Evolutionary conservation across 2,888 invertebrate species (phyloP), one percentile per base, ranked within the genome.

Genomic region (Operophtera brumata): DNA sequence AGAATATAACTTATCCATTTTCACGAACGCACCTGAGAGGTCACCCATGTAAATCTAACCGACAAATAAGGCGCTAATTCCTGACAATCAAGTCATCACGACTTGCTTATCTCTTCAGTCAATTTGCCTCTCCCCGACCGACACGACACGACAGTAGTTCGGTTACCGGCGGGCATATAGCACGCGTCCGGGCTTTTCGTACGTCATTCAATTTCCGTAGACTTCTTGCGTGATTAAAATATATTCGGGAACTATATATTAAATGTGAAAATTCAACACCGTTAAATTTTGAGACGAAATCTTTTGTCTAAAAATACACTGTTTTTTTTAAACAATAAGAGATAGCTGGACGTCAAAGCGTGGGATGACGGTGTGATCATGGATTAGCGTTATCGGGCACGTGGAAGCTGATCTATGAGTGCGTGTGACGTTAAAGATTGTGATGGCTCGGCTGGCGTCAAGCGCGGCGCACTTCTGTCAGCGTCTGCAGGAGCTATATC

Each of bases 381-480:
- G 66, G 68, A 71, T 75, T 70, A 74, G 66, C 64, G 64, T 40
- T 70, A 70, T 73, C 67, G 12, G 59, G 43, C 66, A 66, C 65
- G 60, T 67, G 67, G 64, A 61, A 50, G 35, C 50, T 52, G 49
- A 53, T 65, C 57, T 51, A 53, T 43, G 35, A 25, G 51, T 49
- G 49, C 14, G 42, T 44, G 47, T 46, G 26, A 54, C 45, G 41
- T 28, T 35, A 59, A 52, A 54, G 34, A 57, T 8, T 30, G 61
- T 41, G 53, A 89, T 89, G 89, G 87, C 89, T 12, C 77, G 85
- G 0, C 51, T 89, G 20, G 85, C 89, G 14, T 83, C 75, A 40
- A 80, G 81, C 41, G 89, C 89, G 0, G 85, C 80, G 2, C 86
- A 87, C 30, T 71, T 89, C 53, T 88, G 81, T 64, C 89, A 89